Conservation (phyloP, 2,113 vertebrate genomes). For the Hypocryptadius cinnamomeus region DNA sequence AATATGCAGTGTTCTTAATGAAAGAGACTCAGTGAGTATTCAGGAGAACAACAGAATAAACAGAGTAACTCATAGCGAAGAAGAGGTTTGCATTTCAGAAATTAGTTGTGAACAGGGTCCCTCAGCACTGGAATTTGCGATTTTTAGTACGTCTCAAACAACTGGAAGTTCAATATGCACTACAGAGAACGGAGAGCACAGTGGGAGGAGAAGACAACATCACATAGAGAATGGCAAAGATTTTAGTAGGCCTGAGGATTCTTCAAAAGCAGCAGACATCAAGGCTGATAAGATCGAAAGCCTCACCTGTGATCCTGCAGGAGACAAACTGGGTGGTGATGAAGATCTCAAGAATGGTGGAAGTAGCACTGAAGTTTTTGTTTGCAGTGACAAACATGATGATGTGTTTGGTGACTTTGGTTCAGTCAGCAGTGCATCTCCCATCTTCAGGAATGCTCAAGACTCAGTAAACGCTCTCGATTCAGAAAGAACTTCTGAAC, state of each 20-base stretch:
- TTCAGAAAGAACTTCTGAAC: conserved; percentile 63
- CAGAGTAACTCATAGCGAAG: conserved; percentile 39
- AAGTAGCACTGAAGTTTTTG: conserved; percentile 55
- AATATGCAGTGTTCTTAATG: conserved; percentile 37
- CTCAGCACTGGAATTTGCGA: conserved; percentile 52
- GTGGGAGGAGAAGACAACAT: conserved; percentile 10
- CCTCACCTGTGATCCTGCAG: conserved; percentile 24
- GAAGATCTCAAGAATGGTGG: conserved; percentile 43
- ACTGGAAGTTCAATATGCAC: conserved; percentile 57
- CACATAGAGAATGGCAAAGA: conserved; percentile 21
- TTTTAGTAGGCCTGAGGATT: conserved; percentile 8
- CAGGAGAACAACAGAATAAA: conserved; percentile 67
- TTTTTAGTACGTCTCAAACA: conserved; percentile 18
- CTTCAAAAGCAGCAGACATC: conserved; percentile 19
- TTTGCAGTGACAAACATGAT: conserved; percentile 56
- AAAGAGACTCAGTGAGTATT: conserved; percentile 42
- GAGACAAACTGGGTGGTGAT: conserved; percentile 22
- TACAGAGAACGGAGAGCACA: conserved; percentile 41
- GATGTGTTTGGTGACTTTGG: conserved; percentile 80
- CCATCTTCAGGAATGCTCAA: conserved; percentile 43
- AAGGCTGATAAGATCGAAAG: conserved; percentile 15
- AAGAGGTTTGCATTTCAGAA: conserved; percentile 57
- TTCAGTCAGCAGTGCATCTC: conserved; percentile 70
- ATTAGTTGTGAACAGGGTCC: conserved; percentile 14
- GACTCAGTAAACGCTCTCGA: conserved; percentile 22